Percentiles rank a stretch among this genome's conserved stretches.
phyloP scores from a whole-genome alignment of 1,140 invertebrate genomes.

The Galleria mellonella region DNA sequence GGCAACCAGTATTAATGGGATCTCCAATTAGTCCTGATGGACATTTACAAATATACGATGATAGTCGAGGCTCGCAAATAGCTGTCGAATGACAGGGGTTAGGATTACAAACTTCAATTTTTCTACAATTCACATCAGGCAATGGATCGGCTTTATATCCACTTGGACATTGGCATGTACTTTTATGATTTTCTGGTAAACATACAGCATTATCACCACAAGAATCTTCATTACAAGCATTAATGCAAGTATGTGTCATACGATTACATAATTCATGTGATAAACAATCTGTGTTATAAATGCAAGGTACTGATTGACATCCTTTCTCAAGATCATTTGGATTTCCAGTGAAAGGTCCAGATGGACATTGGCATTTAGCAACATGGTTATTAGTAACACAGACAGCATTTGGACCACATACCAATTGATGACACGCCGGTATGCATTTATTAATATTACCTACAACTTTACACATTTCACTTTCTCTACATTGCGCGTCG shows the following conservation, averaged over 20 bases:
- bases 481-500: constrained; percentile 88
- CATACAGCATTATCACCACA: constrained; percentile 93
- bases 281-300: constrained; percentile 89
- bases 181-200: constrained; percentile 87
- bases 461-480: constrained; percentile 80
- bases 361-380: constrained; percentile 90
- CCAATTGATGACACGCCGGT: constrained; percentile 83
- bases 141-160: constrained; percentile 87
- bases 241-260: constrained; percentile 86
- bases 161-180: constrained; percentile 88
- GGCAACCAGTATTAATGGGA: constrained; percentile 82
- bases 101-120: constrained; percentile 81
- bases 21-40: constrained; percentile 85
- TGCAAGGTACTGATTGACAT: constrained; percentile 87
- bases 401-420: constrained; percentile 89
- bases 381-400: constrained; percentile 92
- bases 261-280: constrained; percentile 86
- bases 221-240: constrained; percentile 86
- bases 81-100: constrained; percentile 89
- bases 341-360: constrained; percentile 88
- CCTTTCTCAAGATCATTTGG: constrained; percentile 84
- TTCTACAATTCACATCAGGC: constrained; percentile 85
- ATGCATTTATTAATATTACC: constrained; percentile 77
- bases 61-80: constrained; percentile 80
- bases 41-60: constrained; percentile 84